phyloP scores from a whole-genome alignment of 2,113 vertebrate genomes.

The Chauna torquata region DNA sequence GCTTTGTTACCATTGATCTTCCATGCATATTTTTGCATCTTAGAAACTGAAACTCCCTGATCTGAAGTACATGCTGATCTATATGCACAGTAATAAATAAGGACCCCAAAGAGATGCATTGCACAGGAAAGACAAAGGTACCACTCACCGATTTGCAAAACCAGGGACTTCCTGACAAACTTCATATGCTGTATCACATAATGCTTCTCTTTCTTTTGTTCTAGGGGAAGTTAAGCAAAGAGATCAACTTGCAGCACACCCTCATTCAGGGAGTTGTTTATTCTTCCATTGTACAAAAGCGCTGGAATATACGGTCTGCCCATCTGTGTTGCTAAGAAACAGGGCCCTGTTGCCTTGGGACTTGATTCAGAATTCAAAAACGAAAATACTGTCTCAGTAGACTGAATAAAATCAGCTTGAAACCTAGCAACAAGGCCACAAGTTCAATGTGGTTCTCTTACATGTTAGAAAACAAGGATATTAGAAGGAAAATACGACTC shows the following conservation, averaged over 20 bases:
- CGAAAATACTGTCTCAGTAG: slow-evolving; percentile 33
- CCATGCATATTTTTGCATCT: not conserved
- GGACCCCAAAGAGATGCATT: not conserved
- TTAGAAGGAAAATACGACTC: not conserved
- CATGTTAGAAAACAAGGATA: slow-evolving; percentile 13
- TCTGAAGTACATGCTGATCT: not conserved
- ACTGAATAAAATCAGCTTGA: slow-evolving; percentile 53
- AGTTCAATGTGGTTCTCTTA: slow-evolving; percentile 29
- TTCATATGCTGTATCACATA: not conserved
- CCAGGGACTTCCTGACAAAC: not conserved
- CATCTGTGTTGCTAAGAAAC: slow-evolving; percentile 74
- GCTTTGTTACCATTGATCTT: not conserved
- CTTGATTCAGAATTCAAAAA: slow-evolving; percentile 57
- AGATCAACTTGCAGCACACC: not conserved
- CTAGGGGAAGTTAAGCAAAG: not conserved
- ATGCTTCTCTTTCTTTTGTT: not conserved
- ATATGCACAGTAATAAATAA: not conserved
- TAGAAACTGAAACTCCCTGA: not conserved
- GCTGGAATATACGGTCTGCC: slow-evolving; percentile 11
- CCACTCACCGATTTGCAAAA: slow-evolving; percentile 27
- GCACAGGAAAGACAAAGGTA: not conserved
- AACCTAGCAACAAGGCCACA: slow-evolving; percentile 69
- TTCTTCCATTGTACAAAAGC: slow-evolving; percentile 34
- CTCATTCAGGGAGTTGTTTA: slow-evolving; percentile 5
- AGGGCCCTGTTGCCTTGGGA: slow-evolving; percentile 46